Evolutionary conservation across 1,140 invertebrate species (phyloP).

Genomic region (Zelostemma sp.): DNA sequence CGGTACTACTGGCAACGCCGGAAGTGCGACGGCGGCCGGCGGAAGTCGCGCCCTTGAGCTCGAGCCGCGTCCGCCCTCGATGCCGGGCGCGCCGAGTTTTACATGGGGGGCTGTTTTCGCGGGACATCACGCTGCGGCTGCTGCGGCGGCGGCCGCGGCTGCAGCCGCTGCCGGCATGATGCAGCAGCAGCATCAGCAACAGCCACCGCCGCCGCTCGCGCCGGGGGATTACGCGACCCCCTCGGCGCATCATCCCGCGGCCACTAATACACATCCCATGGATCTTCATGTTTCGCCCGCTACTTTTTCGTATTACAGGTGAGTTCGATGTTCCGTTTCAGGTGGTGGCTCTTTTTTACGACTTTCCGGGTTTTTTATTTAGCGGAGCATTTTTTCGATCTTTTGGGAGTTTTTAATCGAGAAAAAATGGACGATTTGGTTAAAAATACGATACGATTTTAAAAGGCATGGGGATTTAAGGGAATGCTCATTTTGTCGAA

Average conservation of each 20-base stretch:
- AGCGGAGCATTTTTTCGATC: too few relatives aligned
- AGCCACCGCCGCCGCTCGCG: slow-evolving; percentile 58
- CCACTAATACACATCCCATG: slow-evolving; percentile 77
- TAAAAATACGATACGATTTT: too few relatives aligned
- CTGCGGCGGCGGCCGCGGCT: not conserved
- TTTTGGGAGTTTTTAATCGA: too few relatives aligned
- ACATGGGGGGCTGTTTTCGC: slow-evolving; percentile 68
- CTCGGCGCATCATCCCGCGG: slow-evolving; percentile 66
- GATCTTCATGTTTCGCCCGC: slow-evolving; percentile 89
- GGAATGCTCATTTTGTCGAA: too few relatives aligned
- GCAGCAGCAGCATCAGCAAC: slow-evolving; percentile 41
- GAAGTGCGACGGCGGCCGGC: slow-evolving; percentile 51
- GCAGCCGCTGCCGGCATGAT: slow-evolving; percentile 75
- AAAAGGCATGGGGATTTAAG: too few relatives aligned
- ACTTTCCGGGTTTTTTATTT: too few relatives aligned
- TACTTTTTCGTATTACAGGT: slow-evolving; percentile 88
- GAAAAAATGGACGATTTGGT: too few relatives aligned
- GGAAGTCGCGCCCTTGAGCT: slow-evolving; percentile 60
- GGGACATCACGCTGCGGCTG: slow-evolving; percentile 65
- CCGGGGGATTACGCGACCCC: slow-evolving; percentile 71
- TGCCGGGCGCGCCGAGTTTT: slow-evolving; percentile 62
- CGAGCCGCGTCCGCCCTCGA: slow-evolving; percentile 69
- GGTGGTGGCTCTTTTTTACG: not conserved
- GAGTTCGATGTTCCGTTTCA: not conserved
- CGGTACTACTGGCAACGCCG: slow-evolving; percentile 55